Evolutionary conservation across 2,888 invertebrate genomes (phyloP), one percentile per base, ranked within the genome.

Genomic region (Caenorhabditis imperialis): DNA sequence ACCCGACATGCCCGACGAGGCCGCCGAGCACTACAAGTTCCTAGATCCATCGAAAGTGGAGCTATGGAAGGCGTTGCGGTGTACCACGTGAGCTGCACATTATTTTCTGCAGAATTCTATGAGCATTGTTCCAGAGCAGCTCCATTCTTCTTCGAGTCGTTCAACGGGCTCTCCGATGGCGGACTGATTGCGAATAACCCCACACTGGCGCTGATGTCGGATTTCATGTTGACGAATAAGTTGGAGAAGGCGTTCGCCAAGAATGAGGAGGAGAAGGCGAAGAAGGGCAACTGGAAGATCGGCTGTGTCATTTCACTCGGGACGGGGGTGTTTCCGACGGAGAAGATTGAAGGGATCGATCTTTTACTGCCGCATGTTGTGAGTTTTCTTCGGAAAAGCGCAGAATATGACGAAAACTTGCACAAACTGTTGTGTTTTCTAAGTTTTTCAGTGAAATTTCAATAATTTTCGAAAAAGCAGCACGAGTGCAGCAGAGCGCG

Each of bases 111-210:
- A 23, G n/a, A n/a, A n/a, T n/a, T n/a, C n/a, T n/a, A n/a, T n/a
- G n/a, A n/a, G n/a, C n/a, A n/a, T n/a, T n/a, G n/a, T 55, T 60
- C 16, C 58, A 78, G 78, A 14, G 80, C 80, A 3, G 80, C 80
- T 58, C 77, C 77, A 1, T 78, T 62, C 57, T 80, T 76, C 35
- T 80, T 80, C 61, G 78, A 78, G 37, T 76, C 76, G 14, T 78
- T 74, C 69, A 76, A 80, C 37, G 78, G 78, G 3, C 69, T 78
- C 8, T 74, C 80, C 2, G 80, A 80, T 45, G 80, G 80, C 35
- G 80, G 80, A 12, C 45, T 80, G 25, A 74, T 80, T 27, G 80
- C 80, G 20, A 80, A 80, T 48, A 80, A 80, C 44, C 80, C 80
- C 5, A 78, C 80, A 6, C 48, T 76, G 38, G 70, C 80, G 4